phyloP scores from a whole-genome alignment of 1,140 invertebrate species.

The Mercenaria mercenaria region DNA sequence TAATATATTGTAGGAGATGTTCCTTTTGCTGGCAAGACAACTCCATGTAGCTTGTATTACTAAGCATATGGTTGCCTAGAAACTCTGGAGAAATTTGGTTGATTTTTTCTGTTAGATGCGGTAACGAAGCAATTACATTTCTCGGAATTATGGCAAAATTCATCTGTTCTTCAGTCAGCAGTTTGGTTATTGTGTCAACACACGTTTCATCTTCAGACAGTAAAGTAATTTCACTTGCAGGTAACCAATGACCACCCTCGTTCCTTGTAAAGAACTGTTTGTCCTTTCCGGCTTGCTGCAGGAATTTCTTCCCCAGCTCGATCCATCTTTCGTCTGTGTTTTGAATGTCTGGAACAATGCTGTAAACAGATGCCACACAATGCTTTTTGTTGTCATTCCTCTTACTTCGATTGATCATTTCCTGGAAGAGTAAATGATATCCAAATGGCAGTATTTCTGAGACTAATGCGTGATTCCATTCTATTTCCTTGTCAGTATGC shows the following conservation, averaged over 20 bases:
- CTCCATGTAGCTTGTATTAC: neutral
- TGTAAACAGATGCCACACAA: neutral
- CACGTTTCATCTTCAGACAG: neutral
- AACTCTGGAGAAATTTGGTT: neutral
- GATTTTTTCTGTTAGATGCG: neutral
- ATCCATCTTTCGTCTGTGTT: neutral
- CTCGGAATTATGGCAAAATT: neutral
- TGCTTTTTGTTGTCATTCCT: neutral
- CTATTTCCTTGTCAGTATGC: neutral
- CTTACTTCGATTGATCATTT: neutral
- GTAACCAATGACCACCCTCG: neutral
- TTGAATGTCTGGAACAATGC: neutral
- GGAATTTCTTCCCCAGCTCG: neutral
- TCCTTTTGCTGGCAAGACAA: neutral
- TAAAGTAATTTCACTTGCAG: neutral
- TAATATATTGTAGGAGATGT: neutral
- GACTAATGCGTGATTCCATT: constrained; percentile 27
- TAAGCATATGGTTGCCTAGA: neutral
- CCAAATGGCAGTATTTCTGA: neutral
- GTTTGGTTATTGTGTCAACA: neutral
- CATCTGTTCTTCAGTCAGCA: neutral
- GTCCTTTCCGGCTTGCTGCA: neutral
- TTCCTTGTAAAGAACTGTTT: neutral
- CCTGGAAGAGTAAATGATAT: neutral
- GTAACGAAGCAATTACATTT: neutral